A percentile compares a stretch with the other conserved stretches of the same genome.
phyloP scores from a whole-genome alignment of 2,113 vertebrate species.

The Tiliqua scincoides region DNA sequence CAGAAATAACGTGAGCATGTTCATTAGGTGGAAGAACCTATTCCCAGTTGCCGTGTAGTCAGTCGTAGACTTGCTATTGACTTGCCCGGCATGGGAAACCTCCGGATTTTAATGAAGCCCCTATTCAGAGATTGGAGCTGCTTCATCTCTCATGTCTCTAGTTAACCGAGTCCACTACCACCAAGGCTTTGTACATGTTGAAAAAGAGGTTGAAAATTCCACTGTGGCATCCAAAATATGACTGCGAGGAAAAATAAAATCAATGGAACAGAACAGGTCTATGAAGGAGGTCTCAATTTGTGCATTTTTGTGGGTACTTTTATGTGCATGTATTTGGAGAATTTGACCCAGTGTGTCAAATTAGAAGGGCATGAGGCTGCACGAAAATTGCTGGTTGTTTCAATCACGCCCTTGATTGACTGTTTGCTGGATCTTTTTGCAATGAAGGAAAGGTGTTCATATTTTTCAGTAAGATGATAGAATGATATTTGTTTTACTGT shows the following conservation, averaged over 20 bases:
- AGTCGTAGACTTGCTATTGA: neutral
- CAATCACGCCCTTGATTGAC: neutral
- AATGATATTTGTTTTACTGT: neutral
- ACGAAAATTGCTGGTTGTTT: neutral
- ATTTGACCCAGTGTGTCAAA: neutral
- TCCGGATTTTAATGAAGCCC: conserved; percentile 3
- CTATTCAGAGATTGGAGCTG: neutral
- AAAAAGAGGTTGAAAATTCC: neutral
- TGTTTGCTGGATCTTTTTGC: neutral
- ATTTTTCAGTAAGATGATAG: neutral
- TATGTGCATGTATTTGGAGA: neutral
- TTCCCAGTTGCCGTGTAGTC: neutral
- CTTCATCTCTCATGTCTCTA: conserved; percentile 18
- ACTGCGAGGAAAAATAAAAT: neutral
- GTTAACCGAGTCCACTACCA: conserved; percentile 14
- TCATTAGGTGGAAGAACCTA: neutral
- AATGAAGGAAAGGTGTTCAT: neutral
- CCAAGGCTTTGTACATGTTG: conserved; percentile 8
- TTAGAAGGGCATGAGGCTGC: neutral
- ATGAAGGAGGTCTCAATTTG: conserved; percentile 12
- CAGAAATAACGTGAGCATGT: neutral
- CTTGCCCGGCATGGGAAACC: neutral
- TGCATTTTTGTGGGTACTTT: conserved; percentile 11
- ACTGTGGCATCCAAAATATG: neutral
- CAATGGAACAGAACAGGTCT: neutral